Percentiles rank a stretch among this genome's conserved stretches.
These are phyloP conservation scores for Picus viridis DNA, from an alignment of 2,797 vertebrate genomes.

Conservation along the genomic window DNA sequence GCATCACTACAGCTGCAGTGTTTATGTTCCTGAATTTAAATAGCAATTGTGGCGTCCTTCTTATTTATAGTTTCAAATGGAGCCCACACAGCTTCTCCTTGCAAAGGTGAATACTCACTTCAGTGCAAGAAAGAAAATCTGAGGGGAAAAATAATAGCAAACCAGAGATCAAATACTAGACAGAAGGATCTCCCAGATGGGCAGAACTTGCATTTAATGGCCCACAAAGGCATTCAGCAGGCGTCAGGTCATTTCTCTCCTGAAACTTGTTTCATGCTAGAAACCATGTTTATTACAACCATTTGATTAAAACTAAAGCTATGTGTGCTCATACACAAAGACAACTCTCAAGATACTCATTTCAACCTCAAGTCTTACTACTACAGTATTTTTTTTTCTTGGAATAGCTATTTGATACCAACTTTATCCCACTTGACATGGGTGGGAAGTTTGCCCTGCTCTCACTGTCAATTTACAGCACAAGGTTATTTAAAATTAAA, in stretches of 20 bases:
- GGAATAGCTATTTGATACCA: neutral
- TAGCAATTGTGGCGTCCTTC: neutral
- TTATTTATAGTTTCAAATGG: conserved; percentile 5
- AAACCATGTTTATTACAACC: neutral
- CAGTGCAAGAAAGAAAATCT: conserved; percentile 14
- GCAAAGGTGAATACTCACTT: conserved; percentile 1
- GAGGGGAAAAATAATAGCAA: conserved; percentile 1
- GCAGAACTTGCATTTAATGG: neutral
- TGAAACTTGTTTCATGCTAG: neutral
- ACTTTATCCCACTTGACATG: neutral
- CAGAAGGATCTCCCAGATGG: neutral
- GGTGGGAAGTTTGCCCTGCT: neutral
- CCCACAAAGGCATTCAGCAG: neutral
- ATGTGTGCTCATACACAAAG: neutral
- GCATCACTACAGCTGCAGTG: neutral
- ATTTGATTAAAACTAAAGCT: neutral
- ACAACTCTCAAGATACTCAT: neutral
- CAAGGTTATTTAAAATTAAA: too few relatives aligned
- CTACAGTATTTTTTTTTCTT: neutral
- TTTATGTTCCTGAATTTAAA: neutral
- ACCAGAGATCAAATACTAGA: neutral
- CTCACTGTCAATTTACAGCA: too few relatives aligned
- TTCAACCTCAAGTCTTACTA: neutral
- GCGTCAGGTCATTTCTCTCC: neutral
- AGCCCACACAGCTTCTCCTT: neutral